These are phyloP conservation scores for Platycercus adscitus DNA, from an alignment of 2,113 vertebrate genomes.

Conservation along the genomic window DNA sequence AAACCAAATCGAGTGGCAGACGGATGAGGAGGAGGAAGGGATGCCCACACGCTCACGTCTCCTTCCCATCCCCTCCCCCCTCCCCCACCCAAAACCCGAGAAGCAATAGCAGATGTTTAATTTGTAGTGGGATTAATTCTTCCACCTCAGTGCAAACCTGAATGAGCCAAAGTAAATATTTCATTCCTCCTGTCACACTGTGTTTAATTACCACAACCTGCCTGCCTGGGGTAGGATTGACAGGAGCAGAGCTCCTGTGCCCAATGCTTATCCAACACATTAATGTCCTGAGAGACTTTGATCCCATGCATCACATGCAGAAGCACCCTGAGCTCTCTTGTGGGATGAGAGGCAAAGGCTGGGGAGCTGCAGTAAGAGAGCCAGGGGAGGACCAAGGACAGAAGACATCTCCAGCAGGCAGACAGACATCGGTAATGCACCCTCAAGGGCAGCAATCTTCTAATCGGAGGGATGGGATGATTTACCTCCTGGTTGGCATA, in stretches of 20 bases:
- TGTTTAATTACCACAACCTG: neutral
- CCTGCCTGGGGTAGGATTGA: neutral
- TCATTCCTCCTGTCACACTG: neutral
- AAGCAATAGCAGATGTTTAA: neutral
- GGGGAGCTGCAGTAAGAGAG: neutral
- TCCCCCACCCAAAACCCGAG: neutral
- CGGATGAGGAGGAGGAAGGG: no score
- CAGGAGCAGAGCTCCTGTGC: neutral
- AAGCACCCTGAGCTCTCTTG: neutral
- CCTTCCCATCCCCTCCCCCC: no score
- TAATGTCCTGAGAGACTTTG: neutral
- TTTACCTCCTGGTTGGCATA: neutral
- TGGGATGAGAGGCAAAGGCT: neutral
- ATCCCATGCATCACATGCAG: neutral
- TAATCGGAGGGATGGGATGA: neutral
- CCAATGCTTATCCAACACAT: neutral
- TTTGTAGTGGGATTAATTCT: constrained; percentile 52
- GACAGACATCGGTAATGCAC: neutral
- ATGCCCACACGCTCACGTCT: no score
- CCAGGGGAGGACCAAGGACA: neutral
- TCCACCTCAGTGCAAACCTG: constrained; percentile 33
- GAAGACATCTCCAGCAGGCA: neutral
- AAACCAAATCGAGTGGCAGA: no score
- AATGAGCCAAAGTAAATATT: constrained; percentile 42
- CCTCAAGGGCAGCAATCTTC: neutral